phyloP scores from a whole-genome alignment of 2,113 vertebrate species.

The Ia io region DNA sequence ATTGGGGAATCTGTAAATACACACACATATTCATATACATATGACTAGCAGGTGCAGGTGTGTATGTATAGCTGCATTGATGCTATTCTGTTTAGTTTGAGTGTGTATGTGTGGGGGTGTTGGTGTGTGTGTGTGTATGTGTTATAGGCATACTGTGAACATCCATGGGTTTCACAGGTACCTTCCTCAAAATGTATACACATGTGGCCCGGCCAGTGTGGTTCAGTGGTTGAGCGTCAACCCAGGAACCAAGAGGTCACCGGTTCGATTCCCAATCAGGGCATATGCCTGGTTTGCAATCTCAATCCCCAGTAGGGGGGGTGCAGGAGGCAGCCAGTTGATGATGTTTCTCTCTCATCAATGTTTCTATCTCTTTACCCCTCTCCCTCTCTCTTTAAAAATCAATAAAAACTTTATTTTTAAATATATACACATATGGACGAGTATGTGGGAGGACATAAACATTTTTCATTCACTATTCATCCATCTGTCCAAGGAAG shows the following conservation, averaged over 20 bases:
- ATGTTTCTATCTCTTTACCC: too few relatives aligned
- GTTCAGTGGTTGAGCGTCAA: too few relatives aligned
- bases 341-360: too few relatives aligned
- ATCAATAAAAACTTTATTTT: too few relatives aligned
- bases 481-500: neutral
- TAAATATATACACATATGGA: neutral
- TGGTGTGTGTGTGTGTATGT: neutral
- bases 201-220: neutral
- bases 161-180: neutral
- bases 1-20: neutral
- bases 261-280: too few relatives aligned
- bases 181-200: neutral
- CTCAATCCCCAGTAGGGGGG: too few relatives aligned
- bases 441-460: neutral
- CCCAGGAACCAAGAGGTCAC: too few relatives aligned
- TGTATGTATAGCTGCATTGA: neutral
- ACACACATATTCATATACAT: neutral
- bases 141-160: neutral
- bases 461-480: neutral
- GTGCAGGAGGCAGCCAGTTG: too few relatives aligned
- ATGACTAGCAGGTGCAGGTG: neutral
- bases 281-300: too few relatives aligned
- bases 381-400: too few relatives aligned
- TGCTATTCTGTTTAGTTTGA: neutral
- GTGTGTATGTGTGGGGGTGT: too few relatives aligned